Percentiles rank a stretch among this genome's conserved stretches.
These are phyloP conservation scores for Drosophila sucinea DNA, from an alignment of 1,140 invertebrate genomes.

Conservation along the genomic window DNA sequence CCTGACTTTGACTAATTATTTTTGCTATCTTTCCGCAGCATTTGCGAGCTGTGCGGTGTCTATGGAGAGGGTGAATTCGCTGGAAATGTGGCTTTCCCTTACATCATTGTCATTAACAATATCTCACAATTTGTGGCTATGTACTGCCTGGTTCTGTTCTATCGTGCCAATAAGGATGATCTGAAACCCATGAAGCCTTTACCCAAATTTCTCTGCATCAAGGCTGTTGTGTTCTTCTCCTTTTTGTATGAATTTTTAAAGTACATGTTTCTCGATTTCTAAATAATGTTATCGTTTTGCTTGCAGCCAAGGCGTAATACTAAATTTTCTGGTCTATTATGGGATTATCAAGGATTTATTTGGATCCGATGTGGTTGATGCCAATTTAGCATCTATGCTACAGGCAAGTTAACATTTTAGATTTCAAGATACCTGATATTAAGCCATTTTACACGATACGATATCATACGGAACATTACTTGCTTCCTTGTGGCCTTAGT, in stretches of 20 bases:
- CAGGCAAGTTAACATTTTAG: constrained; percentile 85
- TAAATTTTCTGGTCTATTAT: constrained; percentile 93
- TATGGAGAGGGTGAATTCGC: constrained; percentile 96
- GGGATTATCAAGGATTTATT: constrained; percentile 88
- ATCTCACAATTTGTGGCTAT: constrained; percentile 97
- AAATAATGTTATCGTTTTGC: neutral
- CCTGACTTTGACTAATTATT: neutral
- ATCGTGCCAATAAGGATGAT: constrained; percentile 93
- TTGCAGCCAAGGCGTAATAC: constrained; percentile 95
- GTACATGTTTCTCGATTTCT: neutral
- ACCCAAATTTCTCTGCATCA: constrained; percentile 98
- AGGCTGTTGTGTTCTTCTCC: constrained; percentile 98
- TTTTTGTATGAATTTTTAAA: constrained; percentile 92
- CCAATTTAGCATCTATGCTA: constrained; percentile 88
- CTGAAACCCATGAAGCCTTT: constrained; percentile 96
- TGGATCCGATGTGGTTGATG: constrained; percentile 84
- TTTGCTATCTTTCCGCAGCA: constrained; percentile 84
- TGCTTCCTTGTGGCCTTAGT: too few relatives aligned
- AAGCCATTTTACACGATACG: too few relatives aligned
- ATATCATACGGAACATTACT: too few relatives aligned
- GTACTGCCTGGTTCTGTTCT: constrained; percentile 98
- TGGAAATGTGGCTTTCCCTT: constrained; percentile 93
- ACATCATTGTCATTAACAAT: constrained; percentile 96
- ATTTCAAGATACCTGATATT: too few relatives aligned
- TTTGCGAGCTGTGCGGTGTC: constrained; percentile 92